Evolutionary conservation across 2,888 invertebrate genomes (phyloP), one percentile per base, ranked within the genome.

Genomic region (Coelogynopora nodosa): DNA sequence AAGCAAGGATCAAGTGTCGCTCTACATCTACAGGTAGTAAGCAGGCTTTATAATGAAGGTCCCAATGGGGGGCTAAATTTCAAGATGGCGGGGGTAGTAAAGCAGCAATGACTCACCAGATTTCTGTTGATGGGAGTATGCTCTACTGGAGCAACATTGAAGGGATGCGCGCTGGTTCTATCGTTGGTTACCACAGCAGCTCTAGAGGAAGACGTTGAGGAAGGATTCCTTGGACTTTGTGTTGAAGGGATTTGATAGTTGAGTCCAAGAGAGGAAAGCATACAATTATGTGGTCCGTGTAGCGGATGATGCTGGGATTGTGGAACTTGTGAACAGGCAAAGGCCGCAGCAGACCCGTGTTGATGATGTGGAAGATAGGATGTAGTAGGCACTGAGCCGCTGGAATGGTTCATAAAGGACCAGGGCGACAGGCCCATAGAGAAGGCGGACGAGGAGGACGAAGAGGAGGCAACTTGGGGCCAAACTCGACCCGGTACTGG

Each of bases 1-100:
- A 74, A 74, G 74, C 74, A 74, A 74, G 74, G 74, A 74, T 74
- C 74, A 74, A 74, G 74, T 74, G 74, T 74, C 74, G 74, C 74
- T 74, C 74, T 2, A n/a, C n/a, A 10, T 74, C 49, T 49, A 49
- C 49, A 49, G 49, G 18, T 5, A 10, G 10, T 74, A 13, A 23
- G 74, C 5, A 74, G 23, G 23, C 5, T 2, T 13, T 5, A 74
- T n/a, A 23, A 74, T 10, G 23, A n/a, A n/a, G 74, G 74, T 23
- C 74, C 74, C 74, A 74, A 26, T 23, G 74, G 74, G 74, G 5
- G 74, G 23, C 27, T n/a, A 74, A 23, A 23, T 74, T 74, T 74
- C 23, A 74, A 74, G 2, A 74, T 74, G 18, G 27, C 23, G 74
- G 18, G 74, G 74, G 23, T 26, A 49, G 49, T 18, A 49, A 5